Base-by-base conservation (phyloP, 2,888 invertebrate genomes). In the Syritta pipiens region DNA sequence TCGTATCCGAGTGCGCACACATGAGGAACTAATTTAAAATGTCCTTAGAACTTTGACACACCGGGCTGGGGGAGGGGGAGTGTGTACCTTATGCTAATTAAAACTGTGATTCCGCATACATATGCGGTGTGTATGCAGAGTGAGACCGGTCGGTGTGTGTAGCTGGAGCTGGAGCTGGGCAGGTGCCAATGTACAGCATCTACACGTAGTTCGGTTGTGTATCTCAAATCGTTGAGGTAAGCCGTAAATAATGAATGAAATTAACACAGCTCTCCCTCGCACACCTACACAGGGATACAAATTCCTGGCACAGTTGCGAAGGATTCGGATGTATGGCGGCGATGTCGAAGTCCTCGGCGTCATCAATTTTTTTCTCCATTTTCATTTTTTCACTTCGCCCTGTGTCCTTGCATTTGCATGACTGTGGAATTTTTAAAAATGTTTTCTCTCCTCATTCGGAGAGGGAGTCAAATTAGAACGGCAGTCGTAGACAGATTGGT, bases 191-290 rank as follows among this genome's bases (percentile, higher is more conserved):
- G 32, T n/a, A n/a, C n/a, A n/a, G n/a, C 10, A 40, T 49, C 26
- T 40, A 48, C 46, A 44, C 17, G n/a, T 55, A 65, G 5, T 42
- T n/a, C 28, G 44, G 55, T 60, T 68, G 62, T 72, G 79, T 68
- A 74, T 68, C 74, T 68, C 79, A 62, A 74, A 79, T 79, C 74
- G 79, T 83, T 84, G 85, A 84, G 86, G 85, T 85, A 86, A 85
- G 83, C 85, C 85, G 83, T 85, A 85, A 85, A 85, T 86, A 85
- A 85, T 86, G 85, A 86, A 85, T 86, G 85, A 85, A 86, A 85
- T 86, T 85, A 85, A 85, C 86, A 85, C 83, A 81, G 62, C 69
- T n/a, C n/a, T n/a, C n/a, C n/a, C n/a, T n/a, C n/a, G 57, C 81
- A 65, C 48, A 60, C 42, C 57, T 65, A 71, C 62, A 48, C 46